phyloP scores from a whole-genome alignment of 2,888 invertebrate genomes.

The Pachymerium ferrugineum region DNA sequence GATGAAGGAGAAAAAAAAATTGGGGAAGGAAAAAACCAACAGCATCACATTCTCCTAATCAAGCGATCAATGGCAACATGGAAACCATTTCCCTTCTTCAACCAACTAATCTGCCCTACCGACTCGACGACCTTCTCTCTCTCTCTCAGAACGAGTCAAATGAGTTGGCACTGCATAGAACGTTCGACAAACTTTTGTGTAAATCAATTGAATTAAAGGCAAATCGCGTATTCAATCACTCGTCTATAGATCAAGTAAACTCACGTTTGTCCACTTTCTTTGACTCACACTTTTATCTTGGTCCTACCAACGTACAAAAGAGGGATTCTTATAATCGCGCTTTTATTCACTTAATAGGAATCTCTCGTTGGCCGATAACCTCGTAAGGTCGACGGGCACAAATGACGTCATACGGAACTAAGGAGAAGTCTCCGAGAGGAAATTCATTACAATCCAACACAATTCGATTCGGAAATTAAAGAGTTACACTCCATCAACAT shows the following conservation, averaged over 20 bases:
- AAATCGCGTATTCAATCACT: neutral
- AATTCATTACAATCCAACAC: conserved; percentile 1
- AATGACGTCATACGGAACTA: neutral
- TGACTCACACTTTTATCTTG: neutral
- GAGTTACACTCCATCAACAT: neutral
- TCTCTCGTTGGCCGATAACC: conserved; percentile 9
- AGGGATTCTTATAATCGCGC: conserved; percentile 24
- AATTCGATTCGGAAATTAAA: conserved; percentile 11
- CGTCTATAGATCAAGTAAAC: neutral
- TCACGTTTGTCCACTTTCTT: neutral
- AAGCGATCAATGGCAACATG: neutral
- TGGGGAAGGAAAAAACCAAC: no score
- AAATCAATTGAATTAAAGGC: neutral
- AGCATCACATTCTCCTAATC: neutral
- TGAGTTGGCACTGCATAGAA: neutral
- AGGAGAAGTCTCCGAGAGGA: neutral
- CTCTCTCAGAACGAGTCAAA: neutral
- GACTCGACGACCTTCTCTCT: neutral
- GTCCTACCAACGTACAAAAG: neutral
- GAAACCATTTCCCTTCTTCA: conserved; percentile 14
- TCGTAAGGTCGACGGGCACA: neutral
- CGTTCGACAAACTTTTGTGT: conserved; percentile 5
- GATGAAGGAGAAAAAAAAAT: no score
- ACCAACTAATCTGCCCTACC: conserved; percentile 7
- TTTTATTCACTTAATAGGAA: conserved; percentile 27